Evolutionary conservation across 2,797 vertebrate genomes (phyloP), one percentile per base, ranked within the genome.

Genomic region (Brotula barbata): DNA sequence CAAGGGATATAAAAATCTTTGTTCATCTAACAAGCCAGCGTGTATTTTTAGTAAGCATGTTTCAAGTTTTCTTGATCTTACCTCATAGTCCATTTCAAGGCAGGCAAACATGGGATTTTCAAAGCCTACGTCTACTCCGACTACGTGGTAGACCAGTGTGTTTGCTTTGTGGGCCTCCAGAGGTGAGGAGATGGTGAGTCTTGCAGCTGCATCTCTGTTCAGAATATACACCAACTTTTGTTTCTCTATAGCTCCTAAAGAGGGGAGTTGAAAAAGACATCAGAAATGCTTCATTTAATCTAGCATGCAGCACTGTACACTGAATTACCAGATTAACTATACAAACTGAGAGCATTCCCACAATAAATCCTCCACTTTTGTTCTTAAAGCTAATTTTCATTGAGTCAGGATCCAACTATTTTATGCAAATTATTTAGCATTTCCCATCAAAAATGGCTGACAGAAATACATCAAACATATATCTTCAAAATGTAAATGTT

Each of bases 91-190:
- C 97, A 99, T 99, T 88, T 99, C 97, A 39, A 99, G 90, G 78
- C 97, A 99, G 45, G 97, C 97, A 85, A 99, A 99, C 97, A 99
- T 99, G 0, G 97, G 97, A 69, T 99, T 99, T 83, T 99, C 97
- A 92, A 99, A 99, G 44, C 97, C 97, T 1, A 98, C 97, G 15
- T 99, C 97, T 0, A 99, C 97, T 63, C 96, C 97, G 5, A 99
- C 97, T 11, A 99, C 96, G 0, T 99, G 97, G 85, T 99, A 99
- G 7, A 99, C 97, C 75, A 99, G 91, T 2, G 97, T 99, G 84
- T 99, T 99, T 0, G 97, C 97, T 86, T 99, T 99, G 71, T 99
- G 97, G 10, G 96, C 97, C 78, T 99, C 97, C 81, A 99, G 82
- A 0, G 97, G 97, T 39, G 97, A 99, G 7, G 97, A 99, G 85